phyloP scores from a whole-genome alignment of 2,888 invertebrate genomes.

The Ormyrus rosae region DNA sequence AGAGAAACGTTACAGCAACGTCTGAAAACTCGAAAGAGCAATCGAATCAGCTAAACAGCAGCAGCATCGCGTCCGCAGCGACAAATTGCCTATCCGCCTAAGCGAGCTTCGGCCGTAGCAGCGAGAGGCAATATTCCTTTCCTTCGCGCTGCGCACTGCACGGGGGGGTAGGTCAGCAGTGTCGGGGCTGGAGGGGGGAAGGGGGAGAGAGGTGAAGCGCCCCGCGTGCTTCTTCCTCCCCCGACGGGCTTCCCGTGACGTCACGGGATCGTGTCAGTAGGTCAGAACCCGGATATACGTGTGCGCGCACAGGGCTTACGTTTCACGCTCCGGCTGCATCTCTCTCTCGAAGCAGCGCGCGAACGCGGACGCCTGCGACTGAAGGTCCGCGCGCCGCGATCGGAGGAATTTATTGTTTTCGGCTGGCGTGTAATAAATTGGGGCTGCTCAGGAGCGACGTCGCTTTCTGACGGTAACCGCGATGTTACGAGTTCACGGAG shows the following conservation, averaged over 20 bases:
- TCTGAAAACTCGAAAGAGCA: too few relatives aligned
- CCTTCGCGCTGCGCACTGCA: not conserved
- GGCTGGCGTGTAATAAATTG: too few relatives aligned
- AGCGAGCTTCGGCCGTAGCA: too few relatives aligned
- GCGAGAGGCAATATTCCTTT: too few relatives aligned
- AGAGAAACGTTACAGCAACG: too few relatives aligned
- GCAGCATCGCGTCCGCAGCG: too few relatives aligned
- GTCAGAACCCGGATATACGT: slow-evolving; percentile 67
- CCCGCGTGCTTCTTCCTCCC: slow-evolving; percentile 18
- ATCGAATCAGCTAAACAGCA: too few relatives aligned
- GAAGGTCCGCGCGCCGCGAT: not conserved
- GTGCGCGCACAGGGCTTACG: slow-evolving; percentile 46
- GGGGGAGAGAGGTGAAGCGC: slow-evolving; percentile 11
- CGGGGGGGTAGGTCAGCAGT: slow-evolving; percentile 25
- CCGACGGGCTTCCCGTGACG: slow-evolving; percentile 66
- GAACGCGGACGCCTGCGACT: slow-evolving; percentile 28
- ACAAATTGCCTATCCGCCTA: too few relatives aligned
- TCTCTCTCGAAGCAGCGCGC: not conserved
- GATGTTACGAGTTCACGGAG: too few relatives aligned
- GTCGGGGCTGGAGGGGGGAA: not conserved
- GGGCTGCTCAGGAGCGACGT: too few relatives aligned
- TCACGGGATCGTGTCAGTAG: slow-evolving; percentile 73
- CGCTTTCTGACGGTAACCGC: too few relatives aligned
- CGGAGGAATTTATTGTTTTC: too few relatives aligned
- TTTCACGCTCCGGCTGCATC: slow-evolving; percentile 28